These are phyloP conservation scores for Phortica magna DNA, from an alignment of 2,888 invertebrate species.

Conservation along the genomic window DNA sequence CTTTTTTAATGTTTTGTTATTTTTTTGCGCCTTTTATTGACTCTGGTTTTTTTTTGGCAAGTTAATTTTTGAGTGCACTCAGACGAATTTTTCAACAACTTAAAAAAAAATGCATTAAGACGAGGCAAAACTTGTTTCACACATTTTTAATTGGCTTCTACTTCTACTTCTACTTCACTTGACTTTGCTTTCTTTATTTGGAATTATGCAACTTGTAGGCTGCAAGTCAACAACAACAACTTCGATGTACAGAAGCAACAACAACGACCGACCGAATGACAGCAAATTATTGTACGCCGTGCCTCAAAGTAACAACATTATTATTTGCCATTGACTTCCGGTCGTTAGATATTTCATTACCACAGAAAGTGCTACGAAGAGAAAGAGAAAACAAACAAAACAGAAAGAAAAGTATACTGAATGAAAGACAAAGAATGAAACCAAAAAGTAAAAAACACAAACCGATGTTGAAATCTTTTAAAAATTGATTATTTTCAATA, in stretches of 20 bases:
- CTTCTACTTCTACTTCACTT: conserved; percentile 46
- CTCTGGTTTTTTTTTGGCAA: background rate
- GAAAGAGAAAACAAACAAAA: background rate
- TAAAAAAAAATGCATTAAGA: background rate
- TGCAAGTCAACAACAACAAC: conserved; percentile 45
- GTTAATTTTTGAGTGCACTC: background rate
- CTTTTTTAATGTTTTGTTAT: conserved; percentile 30
- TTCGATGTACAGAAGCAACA: conserved; percentile 40
- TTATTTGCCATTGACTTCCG: conserved; percentile 74
- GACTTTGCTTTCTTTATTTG: conserved; percentile 51
- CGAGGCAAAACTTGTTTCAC: conserved; percentile 20
- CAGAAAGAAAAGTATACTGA: background rate
- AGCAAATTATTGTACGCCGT: conserved; percentile 36
- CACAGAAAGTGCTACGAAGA: conserved; percentile 48
- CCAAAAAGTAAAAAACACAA: background rate
- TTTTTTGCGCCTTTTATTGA: conserved; percentile 2
- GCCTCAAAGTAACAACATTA: conserved; percentile 67
- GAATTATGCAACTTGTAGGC: conserved; percentile 52
- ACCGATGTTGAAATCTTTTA: background rate
- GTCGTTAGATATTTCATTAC: conserved; percentile 74
- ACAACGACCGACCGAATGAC: conserved; percentile 39
- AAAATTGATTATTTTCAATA: conserved; percentile 7
- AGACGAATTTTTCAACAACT: conserved; percentile 1
- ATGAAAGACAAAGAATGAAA: background rate
- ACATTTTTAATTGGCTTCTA: conserved; percentile 50